phyloP scores from a whole-genome alignment of 2,888 invertebrate species.

The Aromia moschata region DNA sequence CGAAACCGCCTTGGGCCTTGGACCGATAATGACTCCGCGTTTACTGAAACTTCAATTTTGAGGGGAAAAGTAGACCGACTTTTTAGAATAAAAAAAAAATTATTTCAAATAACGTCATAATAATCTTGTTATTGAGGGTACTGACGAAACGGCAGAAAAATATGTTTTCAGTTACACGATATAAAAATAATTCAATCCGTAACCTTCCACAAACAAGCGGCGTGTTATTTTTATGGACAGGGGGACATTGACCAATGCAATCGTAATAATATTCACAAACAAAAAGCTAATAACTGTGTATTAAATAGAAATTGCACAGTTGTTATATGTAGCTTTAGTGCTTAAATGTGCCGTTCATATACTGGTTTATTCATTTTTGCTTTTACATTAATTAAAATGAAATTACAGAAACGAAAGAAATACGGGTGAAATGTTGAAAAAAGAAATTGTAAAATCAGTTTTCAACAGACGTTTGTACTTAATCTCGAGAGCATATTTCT shows the following conservation, averaged over 20 bases:
- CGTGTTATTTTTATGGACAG: conserved; percentile 17
- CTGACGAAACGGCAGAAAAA: conserved; percentile 13
- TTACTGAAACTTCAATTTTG: conserved; percentile 8
- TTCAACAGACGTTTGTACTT: no score
- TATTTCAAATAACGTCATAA: background rate
- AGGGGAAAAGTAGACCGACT: no score
- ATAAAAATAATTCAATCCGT: conserved; percentile 16
- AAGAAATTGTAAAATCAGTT: no score
- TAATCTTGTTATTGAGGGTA: conserved; percentile 6
- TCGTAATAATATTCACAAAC: conserved; percentile 16
- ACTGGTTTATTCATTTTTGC: no score
- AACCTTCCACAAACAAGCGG: conserved; percentile 17
- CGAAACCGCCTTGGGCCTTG: conserved; percentile 38
- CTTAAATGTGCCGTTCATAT: no score
- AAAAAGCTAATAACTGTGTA: no score
- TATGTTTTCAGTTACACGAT: conserved; percentile 15
- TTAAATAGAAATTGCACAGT: no score
- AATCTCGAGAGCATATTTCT: no score
- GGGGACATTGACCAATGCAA: conserved; percentile 15
- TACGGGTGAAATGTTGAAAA: no score
- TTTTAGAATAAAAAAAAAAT: background rate
- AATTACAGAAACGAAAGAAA: no score
- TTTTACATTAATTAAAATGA: no score
- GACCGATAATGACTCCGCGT: conserved; percentile 36
- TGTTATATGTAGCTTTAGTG: no score